Conservation (phyloP, 2,888 invertebrate genomes). For the Caenorhabditis sp. region DNA sequence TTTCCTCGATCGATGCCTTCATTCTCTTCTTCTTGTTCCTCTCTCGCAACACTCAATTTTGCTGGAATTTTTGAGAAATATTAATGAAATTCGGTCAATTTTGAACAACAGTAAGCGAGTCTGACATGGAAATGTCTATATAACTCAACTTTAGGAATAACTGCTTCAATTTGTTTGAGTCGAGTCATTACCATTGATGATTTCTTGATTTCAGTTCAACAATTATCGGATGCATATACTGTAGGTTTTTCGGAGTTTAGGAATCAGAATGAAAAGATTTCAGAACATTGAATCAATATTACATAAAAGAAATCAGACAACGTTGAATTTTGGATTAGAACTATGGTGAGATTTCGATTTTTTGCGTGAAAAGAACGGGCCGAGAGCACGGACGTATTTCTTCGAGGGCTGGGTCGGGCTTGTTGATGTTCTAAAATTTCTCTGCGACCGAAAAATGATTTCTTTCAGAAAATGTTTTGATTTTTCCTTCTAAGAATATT, state of each 20-base stretch:
- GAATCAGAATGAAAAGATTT: neutral
- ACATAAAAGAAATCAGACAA: neutral
- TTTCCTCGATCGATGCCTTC: slow-evolving; percentile 28
- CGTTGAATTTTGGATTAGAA: neutral
- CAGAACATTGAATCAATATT: neutral
- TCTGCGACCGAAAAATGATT: no score
- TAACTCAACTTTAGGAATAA: slow-evolving; percentile 2
- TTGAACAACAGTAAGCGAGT: slow-evolving; percentile 10
- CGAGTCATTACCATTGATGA: slow-evolving; percentile 32
- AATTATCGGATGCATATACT: slow-evolving; percentile 15
- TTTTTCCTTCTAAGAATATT: neutral
- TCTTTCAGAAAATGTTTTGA: no score
- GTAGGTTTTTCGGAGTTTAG: neutral
- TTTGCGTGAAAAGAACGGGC: no score
- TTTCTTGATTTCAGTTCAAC: slow-evolving; percentile 17
- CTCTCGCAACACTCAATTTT: slow-evolving; percentile 6
- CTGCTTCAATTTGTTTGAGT: slow-evolving; percentile 33
- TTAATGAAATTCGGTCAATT: slow-evolving; percentile 29
- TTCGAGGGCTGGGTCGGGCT: no score
- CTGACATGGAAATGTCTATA: neutral
- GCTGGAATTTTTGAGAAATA: slow-evolving; percentile 22
- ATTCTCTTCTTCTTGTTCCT: slow-evolving; percentile 23
- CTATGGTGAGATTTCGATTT: neutral
- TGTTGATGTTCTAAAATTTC: no score
- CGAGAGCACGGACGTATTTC: no score